Evolutionary conservation across 2,888 invertebrate species (phyloP), one percentile per base, ranked within the genome.

Genomic region (Listrodromus nycthemerus): DNA sequence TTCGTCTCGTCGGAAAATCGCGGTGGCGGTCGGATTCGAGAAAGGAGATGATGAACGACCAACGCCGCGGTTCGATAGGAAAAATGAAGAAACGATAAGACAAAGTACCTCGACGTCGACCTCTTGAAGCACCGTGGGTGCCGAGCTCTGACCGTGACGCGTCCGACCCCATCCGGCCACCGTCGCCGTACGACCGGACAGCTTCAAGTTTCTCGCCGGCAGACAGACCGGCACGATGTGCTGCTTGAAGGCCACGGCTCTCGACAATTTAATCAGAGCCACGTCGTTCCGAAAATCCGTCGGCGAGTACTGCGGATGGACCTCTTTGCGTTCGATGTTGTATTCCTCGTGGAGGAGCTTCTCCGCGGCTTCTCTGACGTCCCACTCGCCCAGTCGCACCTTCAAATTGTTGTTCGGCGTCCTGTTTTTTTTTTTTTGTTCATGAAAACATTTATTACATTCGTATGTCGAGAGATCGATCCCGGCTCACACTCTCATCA

Each of bases 141-240:
- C 98, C 0, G 98, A 97, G 88, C 96, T 96, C 93, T 97, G 96
- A 45, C 98, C 98, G 90, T 98, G 98, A 65, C 97, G 94, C 0
- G 98, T 98, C 30, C 98, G 94, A 0, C 98, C 98, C 98, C 98
- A 98, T 0, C 98, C 98, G 0, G 97, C 97, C 0, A 98, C 98
- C 0, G 98, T 98, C 61, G 98, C 98, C 94, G 97, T 97, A 91
- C 97, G 97, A 0, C 98, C 98, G 0, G 97, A 96, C 24, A 98
- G 93, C 92, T 97, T 98, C 85, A 97, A 94, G 91, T 95, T 95
- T 88, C 95, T 96, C 80, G 95, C 96, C 21, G 98, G 98, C 55
- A 98, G 94, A 92, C 98, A 98, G 7, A 98, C 98, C 1, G 98
- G 98, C 65, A 98, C 94, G 85, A 98, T 98, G 93, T 98, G 98